phyloP scores from a whole-genome alignment of 2,113 vertebrate species.

The Esox niger region DNA sequence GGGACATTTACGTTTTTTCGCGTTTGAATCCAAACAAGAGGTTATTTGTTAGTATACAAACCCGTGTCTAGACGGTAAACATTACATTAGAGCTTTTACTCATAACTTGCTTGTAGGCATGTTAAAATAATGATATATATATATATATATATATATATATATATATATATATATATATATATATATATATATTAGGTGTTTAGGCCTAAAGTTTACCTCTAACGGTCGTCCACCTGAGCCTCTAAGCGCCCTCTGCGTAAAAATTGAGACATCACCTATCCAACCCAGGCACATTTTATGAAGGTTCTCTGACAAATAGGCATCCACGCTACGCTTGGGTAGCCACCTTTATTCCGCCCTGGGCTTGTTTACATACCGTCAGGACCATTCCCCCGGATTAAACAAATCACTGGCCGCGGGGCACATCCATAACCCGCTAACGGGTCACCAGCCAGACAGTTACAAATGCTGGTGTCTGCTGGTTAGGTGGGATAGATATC shows the following conservation, averaged over 20 bases:
- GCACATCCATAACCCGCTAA: constrained; percentile 95
- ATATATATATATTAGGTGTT: too few species aligned
- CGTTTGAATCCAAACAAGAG: too few species aligned
- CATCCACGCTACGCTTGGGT: constrained; percentile 87
- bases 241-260: constrained; percentile 80
- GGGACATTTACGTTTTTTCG: too few species aligned
- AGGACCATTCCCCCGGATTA: constrained; percentile 97
- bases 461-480: constrained; percentile 73
- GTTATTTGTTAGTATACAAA: too few species aligned
- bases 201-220: too few species aligned
- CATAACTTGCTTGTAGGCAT: too few species aligned
- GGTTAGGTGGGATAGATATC: constrained; percentile 78
- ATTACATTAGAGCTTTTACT: too few species aligned
- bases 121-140: too few species aligned
- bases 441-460: constrained; percentile 83
- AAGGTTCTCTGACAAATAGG: constrained; percentile 96
- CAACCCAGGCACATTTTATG: constrained; percentile 87
- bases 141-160: too few species aligned
- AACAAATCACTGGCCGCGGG: constrained; percentile 94
- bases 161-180: too few species aligned
- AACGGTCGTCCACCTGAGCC: constrained; percentile 66
- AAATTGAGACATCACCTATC: constrained; percentile 96
- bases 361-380: constrained; percentile 98
- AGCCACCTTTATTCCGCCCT: constrained; percentile 92
- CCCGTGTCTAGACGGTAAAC: too few species aligned